Base-by-base conservation (phyloP, 2,113 vertebrate genomes). In the Grantiella picta region DNA sequence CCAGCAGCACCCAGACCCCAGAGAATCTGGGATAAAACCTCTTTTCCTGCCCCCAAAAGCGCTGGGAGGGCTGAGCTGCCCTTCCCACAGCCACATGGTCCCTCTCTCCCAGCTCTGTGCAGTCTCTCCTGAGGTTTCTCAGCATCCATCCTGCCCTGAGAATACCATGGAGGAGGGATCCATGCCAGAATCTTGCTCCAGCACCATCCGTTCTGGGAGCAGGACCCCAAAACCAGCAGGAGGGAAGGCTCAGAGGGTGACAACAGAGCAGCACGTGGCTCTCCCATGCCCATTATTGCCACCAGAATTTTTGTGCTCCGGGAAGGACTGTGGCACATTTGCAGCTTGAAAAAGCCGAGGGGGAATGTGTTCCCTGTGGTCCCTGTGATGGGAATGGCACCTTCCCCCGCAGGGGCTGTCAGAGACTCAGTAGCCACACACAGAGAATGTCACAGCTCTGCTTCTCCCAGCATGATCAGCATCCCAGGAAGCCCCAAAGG, bases 361-460 rank as follows among this genome's bases (percentile, higher is more conserved):
- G 31, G 80, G 8, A 36, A 78, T 5, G 4, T 4, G 14, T 54
- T 60, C 33, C 38, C 23, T 9, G 0, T 3, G 31, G 29, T 9
- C 10, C 11, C 33, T 7, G 40, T 11, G 77, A 27, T 13, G 29
- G 57, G 25, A 59, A 22, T 2, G 28, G 52, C 65, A 36, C 36
- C 15, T 40, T 66, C 22, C 56, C 65, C 24, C 0, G 0, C 63
- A 12, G 65, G 63, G 19, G 19, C 21, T 70, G 18, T 3, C 1
- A 45, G 2, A 60, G 35, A 8, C 22, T 47, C 0, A 0, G 36
- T 2, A 29, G 57, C 28, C 0, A 0, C 82, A n/a, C 8, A 2
- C 15, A 2, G 9, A 20, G 36, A 4, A 1, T 54, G 73, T 33
- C 29, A 5, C 65, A 64, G 40, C 45, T 68, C 71, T 0, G 10